phyloP scores from a whole-genome alignment of 2,888 invertebrate genomes.

The Nineta flava region DNA sequence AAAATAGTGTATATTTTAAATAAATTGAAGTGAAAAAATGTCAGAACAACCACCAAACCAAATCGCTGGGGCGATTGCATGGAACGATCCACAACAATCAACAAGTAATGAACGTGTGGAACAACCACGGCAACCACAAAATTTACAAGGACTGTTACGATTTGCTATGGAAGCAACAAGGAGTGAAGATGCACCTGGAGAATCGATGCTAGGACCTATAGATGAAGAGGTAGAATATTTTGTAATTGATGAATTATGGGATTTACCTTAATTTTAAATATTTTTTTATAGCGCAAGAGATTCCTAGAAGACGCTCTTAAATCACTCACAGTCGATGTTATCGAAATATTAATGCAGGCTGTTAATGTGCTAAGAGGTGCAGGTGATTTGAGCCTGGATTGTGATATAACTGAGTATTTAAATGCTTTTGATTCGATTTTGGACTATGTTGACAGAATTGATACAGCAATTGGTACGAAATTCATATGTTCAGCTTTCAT shows the following conservation, averaged over 20 bases:
- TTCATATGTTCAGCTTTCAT: not conserved
- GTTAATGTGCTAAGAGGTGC: slow-evolving; percentile 39
- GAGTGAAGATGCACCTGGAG: slow-evolving; percentile 37
- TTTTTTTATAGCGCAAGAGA: slow-evolving; percentile 39
- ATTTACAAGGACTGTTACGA: slow-evolving; percentile 38
- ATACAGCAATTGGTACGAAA: slow-evolving; percentile 56
- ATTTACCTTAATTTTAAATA: not conserved
- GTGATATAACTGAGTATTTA: slow-evolving; percentile 38
- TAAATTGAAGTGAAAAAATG: not conserved
- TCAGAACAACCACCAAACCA: not conserved
- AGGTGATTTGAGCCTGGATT: slow-evolving; percentile 28
- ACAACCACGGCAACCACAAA: slow-evolving; percentile 24
- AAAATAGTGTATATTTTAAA: too few species aligned
- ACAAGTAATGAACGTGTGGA: slow-evolving; percentile 2
- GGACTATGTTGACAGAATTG: slow-evolving; percentile 57
- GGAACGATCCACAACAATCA: slow-evolving; percentile 1
- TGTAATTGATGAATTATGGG: not conserved
- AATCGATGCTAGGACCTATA: slow-evolving; percentile 35
- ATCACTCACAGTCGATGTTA: slow-evolving; percentile 52
- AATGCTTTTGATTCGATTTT: slow-evolving; percentile 49
- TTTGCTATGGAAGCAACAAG: slow-evolving; percentile 55
- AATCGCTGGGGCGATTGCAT: not conserved
- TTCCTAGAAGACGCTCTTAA: slow-evolving; percentile 58
- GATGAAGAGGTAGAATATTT: slow-evolving; percentile 42
- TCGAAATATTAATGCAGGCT: slow-evolving; percentile 44